Percentiles rank a stretch among this genome's conserved stretches.
phyloP scores from a whole-genome alignment of 1,140 invertebrate genomes.

The Bilobella aurantiaca region DNA sequence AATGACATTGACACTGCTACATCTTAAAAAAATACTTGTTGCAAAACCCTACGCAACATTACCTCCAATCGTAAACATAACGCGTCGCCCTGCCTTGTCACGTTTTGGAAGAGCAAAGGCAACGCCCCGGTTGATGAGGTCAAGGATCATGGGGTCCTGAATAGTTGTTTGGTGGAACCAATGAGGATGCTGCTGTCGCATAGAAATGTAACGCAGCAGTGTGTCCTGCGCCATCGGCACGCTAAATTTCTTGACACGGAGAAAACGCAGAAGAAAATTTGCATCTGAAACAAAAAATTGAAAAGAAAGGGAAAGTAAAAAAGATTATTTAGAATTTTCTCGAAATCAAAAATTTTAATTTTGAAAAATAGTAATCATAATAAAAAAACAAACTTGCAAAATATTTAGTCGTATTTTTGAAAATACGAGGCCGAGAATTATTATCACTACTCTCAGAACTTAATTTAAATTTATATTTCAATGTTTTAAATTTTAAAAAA shows the following conservation, averaged over 20 bases:
- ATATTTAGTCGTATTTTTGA: no score
- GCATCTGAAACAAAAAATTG: conserved; percentile 49
- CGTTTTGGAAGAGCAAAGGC: conserved; percentile 67
- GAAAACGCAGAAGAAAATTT: conserved; percentile 62
- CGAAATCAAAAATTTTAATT: no score
- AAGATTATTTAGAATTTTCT: neutral
- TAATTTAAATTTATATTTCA: no score
- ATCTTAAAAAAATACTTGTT: neutral
- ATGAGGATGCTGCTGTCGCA: conserved; percentile 49
- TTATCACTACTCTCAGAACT: no score
- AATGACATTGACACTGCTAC: neutral
- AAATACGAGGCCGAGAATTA: no score
- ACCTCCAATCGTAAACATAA: conserved; percentile 67
- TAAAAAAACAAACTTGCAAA: no score
- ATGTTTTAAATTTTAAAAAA: no score
- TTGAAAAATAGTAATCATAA: no score
- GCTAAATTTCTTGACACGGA: conserved; percentile 72
- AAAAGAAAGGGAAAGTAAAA: neutral
- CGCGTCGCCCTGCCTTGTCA: conserved; percentile 60
- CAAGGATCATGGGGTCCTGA: conserved; percentile 54
- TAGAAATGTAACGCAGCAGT: conserved; percentile 66
- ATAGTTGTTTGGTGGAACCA: conserved; percentile 62
- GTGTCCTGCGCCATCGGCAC: conserved; percentile 69
- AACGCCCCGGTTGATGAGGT: conserved; percentile 60
- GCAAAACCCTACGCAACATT: no score